Conservation (phyloP, 2,888 invertebrate genomes). For the Pterostichus niger region DNA sequence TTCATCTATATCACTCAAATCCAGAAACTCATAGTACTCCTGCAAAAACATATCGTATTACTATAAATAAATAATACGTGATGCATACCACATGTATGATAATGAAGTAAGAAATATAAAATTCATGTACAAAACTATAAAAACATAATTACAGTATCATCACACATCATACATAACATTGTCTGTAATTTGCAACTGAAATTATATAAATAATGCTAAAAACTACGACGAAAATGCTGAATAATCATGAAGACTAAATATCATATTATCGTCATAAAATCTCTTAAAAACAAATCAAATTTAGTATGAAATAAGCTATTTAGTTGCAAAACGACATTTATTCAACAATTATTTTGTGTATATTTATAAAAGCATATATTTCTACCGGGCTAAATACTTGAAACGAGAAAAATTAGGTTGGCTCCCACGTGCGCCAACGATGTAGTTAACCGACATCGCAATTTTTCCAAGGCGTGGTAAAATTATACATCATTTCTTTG, state of each 20-base stretch:
- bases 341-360: neutral
- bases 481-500: constrained; percentile 4
- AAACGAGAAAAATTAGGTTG: constrained; percentile 65
- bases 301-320: neutral
- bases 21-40: constrained; percentile 82
- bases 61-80: constrained; percentile 10
- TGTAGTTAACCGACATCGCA: constrained; percentile 45
- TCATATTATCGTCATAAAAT: constrained; percentile 12
- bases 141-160: neutral
- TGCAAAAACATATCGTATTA: constrained; percentile 26
- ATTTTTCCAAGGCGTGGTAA: constrained; percentile 63
- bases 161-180: neutral
- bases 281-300: neutral
- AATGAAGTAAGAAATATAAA: constrained; percentile 35
- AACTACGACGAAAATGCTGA: constrained; percentile 42
- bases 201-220: neutral
- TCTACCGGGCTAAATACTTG: constrained; percentile 11
- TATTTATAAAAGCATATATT: constrained; percentile 2
- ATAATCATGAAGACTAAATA: constrained; percentile 48
- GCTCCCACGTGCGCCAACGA: constrained; percentile 66
- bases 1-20: constrained; percentile 86
- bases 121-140: neutral
- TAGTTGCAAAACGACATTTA: neutral
- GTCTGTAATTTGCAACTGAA: neutral
- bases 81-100: constrained; percentile 20